Base-by-base conservation (phyloP, 2,113 vertebrate species). In the Monarcha castaneiventris region DNA sequence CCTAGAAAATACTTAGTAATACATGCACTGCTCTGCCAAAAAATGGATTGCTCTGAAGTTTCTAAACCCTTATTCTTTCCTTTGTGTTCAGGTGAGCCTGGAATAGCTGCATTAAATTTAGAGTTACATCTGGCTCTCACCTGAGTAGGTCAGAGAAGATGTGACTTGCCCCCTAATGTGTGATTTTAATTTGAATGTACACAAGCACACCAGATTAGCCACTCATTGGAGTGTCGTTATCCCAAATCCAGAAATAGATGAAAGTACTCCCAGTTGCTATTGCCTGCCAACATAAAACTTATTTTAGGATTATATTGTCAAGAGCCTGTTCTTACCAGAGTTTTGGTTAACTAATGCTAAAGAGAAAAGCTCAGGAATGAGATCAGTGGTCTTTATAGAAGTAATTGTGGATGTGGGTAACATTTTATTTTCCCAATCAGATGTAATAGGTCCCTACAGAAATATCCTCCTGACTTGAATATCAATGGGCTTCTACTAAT, bases 321-420 rank as follows among this genome's bases (percentile, higher is more conserved):
- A 86, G 96, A 96, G 89, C 7, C 16, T 88, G 86, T 64, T 88
- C 74, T 87, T 83, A 74, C 58, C 66, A 75, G 67, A 74, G 61
- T 84, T 97, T 96, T 96, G 92, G 94, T 96, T 97, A 97, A 97
- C 79, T 91, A 93, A 87, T 59, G 80, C 77, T 95, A 80, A 96
- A 96, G 78, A 82, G 59, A 37, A 86, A 90, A 73, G 58, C 89
- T 80, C 90, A 89, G 81, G 74, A 94, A 84, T 82, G 61, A 97
- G 91, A 97, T 97, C 97, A 97, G 93, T 49, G 20, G 68, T 87
- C 97, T 94, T 95, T 93, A 72, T 2, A 52, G 71, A 96, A 96
- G 93, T 96, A 95, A 97, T 92, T 96, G 97, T 96, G 90, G 90
- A 81, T 96, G 93, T 94, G 96, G 95, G 93, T 87, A 96, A 89